These are phyloP conservation scores for Pseudotriccus pelzelni DNA, from an alignment of 2,797 vertebrate species.

Conservation along the genomic window DNA sequence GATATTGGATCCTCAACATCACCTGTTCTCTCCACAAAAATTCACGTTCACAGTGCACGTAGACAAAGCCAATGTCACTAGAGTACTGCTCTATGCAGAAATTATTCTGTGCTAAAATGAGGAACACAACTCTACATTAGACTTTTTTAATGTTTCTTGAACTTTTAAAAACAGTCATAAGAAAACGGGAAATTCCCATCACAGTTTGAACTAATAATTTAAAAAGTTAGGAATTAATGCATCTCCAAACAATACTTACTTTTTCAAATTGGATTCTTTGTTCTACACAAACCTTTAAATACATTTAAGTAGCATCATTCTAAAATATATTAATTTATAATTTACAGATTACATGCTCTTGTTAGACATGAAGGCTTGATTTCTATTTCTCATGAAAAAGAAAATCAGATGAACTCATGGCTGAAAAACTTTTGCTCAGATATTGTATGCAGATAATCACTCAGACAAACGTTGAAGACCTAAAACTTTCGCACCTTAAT, in stretches of 20 bases:
- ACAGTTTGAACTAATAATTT: background rate
- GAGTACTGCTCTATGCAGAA: background rate
- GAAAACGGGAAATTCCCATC: background rate
- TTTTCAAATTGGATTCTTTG: background rate
- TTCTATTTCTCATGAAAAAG: background rate
- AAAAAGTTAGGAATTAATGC: background rate
- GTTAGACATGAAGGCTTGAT: background rate
- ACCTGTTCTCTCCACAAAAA: background rate
- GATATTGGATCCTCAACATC: background rate
- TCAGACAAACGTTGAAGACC: background rate
- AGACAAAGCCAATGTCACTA: background rate
- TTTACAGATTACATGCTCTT: background rate
- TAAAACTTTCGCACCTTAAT: background rate
- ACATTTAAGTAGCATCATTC: background rate
- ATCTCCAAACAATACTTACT: background rate
- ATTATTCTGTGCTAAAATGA: background rate
- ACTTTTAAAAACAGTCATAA: background rate
- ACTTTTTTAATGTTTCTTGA: background rate
- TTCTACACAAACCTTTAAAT: background rate
- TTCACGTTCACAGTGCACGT: accelerated
- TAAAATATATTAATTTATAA: background rate
- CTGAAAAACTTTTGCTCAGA: background rate
- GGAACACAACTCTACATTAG: background rate
- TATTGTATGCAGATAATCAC: background rate
- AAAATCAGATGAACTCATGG: background rate